These are phyloP conservation scores for Myotis daubentonii DNA, from an alignment of 2,797 vertebrate genomes.

Conservation along the genomic window DNA sequence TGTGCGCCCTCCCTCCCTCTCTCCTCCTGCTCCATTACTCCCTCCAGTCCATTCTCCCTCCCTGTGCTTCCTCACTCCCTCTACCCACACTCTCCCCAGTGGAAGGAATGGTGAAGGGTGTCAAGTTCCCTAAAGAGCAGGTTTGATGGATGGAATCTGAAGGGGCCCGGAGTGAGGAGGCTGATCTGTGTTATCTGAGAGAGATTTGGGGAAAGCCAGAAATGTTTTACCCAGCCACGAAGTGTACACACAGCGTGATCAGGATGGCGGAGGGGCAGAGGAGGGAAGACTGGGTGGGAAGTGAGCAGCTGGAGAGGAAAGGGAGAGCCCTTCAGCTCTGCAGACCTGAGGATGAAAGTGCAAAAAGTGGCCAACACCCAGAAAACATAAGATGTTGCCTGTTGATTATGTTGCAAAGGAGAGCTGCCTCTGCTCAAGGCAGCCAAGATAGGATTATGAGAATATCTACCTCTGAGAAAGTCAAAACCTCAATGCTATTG, in stretches of 20 bases:
- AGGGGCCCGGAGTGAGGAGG: neutral
- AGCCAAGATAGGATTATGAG: neutral
- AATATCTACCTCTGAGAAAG: neutral
- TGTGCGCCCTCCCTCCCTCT: neutral
- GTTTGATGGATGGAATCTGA: neutral
- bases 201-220: neutral
- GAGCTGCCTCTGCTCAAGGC: neutral
- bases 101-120: neutral
- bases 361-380: neutral
- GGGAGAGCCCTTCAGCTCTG: neutral
- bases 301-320: neutral
- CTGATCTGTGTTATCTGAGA: neutral
- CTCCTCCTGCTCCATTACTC: neutral
- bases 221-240: neutral
- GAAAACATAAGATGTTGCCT: neutral
- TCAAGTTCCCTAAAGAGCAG: neutral
- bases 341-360: neutral
- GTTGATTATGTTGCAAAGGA: neutral
- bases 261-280: neutral
- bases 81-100: neutral
- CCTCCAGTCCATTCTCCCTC: neutral
- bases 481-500: neutral
- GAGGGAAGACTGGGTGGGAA: neutral
- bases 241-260: neutral
- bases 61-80: neutral